Conservation (phyloP, 2,113 vertebrate genomes). For the Scartelaos histophorus region DNA sequence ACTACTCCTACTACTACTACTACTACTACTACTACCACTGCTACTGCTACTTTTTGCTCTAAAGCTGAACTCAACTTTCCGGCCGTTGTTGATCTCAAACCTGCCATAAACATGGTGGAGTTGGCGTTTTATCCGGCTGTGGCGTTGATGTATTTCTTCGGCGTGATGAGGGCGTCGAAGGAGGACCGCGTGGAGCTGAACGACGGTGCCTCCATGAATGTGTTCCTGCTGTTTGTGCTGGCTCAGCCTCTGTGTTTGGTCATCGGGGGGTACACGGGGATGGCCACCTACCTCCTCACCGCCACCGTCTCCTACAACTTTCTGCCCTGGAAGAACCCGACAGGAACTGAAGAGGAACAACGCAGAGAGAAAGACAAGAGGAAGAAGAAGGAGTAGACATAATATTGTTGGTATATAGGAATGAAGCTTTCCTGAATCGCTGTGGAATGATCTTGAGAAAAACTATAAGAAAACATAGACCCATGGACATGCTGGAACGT, state of each 20-base stretch:
- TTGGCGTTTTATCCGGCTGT: conserved; percentile 77
- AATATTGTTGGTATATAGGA: too few relatives aligned
- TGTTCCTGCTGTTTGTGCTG: conserved; percentile 81
- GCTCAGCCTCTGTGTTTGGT: conserved; percentile 79
- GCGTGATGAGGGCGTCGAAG: conserved; percentile 68
- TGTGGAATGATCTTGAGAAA: too few relatives aligned
- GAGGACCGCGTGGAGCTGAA: conserved; percentile 71
- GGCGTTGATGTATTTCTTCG: conserved; percentile 80
- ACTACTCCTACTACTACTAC: background rate
- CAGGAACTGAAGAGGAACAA: conserved; percentile 25
- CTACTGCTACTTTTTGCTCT: conserved; percentile 16
- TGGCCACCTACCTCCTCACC: conserved; percentile 74
- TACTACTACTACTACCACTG: conserved; percentile 1
- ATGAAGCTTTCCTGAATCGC: too few relatives aligned
- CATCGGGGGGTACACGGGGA: conserved; percentile 75
- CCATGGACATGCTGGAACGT: too few relatives aligned
- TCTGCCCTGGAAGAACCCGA: conserved; percentile 70
- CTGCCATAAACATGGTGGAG: conserved; percentile 62
- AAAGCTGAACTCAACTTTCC: background rate
- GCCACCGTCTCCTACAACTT: conserved; percentile 76
- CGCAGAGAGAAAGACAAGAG: conserved; percentile 15
- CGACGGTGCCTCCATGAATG: conserved; percentile 77
- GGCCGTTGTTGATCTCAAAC: conserved; percentile 12
- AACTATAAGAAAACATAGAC: too few relatives aligned
- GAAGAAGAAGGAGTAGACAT: conserved; percentile 29